phyloP scores from a whole-genome alignment of 2,888 invertebrate species.

The Euplagia quadripunctaria region DNA sequence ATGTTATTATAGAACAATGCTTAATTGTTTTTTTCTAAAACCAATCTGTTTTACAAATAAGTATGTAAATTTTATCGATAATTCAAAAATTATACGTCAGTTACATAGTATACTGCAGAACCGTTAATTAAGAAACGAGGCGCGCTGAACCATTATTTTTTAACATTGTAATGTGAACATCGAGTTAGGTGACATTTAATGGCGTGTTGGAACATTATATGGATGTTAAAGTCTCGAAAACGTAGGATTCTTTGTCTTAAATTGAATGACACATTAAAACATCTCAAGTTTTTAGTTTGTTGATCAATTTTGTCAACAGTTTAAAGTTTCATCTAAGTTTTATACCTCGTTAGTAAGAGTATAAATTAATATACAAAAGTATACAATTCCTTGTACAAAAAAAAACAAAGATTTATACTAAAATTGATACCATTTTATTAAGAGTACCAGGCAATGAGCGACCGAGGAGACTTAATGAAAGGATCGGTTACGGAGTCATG shows the following conservation, averaged over 20 bases:
- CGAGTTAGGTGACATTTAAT: constrained; percentile 64
- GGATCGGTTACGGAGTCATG: constrained; percentile 78
- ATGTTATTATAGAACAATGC: too few species aligned
- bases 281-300: not conserved
- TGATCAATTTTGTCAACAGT: not conserved
- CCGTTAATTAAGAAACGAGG: constrained; percentile 17
- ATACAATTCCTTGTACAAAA: constrained; percentile 1
- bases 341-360: not conserved
- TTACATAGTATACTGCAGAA: constrained; percentile 24
- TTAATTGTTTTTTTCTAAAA: too few species aligned
- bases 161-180: constrained; percentile 39
- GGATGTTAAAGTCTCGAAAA: constrained; percentile 40
- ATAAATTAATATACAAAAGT: not conserved
- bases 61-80: not conserved
- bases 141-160: constrained; percentile 39
- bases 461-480: constrained; percentile 75
- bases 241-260: constrained; percentile 33
- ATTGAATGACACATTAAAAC: constrained; percentile 15
- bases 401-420: constrained; percentile 44
- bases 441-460: constrained; percentile 64
- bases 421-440: constrained; percentile 63
- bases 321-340: not conserved
- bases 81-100: not conserved
- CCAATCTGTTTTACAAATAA: not conserved
- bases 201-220: constrained; percentile 57